A percentile compares a stretch with the other conserved stretches of the same genome.
phyloP scores from a whole-genome alignment of 1,140 invertebrate genomes.

The Rhopalosiphum padi region DNA sequence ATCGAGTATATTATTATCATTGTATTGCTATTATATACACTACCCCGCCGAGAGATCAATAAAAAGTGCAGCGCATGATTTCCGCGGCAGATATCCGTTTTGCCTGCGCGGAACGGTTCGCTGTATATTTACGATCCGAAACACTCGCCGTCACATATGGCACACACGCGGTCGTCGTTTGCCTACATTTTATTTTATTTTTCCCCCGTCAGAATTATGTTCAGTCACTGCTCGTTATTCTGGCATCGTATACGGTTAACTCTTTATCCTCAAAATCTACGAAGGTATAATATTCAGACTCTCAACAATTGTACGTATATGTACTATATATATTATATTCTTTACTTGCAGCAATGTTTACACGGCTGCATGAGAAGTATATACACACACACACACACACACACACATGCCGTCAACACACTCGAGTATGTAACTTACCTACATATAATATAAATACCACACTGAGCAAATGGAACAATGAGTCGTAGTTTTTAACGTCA shows the following conservation, averaged over 20 bases:
- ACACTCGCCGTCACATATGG: not conserved
- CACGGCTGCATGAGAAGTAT: not conserved
- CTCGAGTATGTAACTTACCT: not conserved
- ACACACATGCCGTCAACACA: not conserved
- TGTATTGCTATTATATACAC: not conserved
- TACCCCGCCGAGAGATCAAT: too few species aligned
- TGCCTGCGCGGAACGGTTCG: not conserved
- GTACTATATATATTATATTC: not conserved
- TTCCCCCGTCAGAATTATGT: not conserved
- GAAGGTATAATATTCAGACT: not conserved
- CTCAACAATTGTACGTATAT: not conserved
- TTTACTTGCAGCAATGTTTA: not conserved
- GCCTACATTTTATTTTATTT: not conserved
- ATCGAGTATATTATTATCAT: too few species aligned
- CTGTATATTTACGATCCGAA: not conserved
- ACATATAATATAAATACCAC: not conserved
- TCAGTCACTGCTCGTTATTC: slow-evolving; percentile 12
- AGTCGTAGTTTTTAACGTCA: not conserved
- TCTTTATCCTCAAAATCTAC: not conserved
- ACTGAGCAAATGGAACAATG: not conserved
- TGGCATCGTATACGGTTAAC: not conserved
- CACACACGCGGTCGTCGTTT: not conserved
- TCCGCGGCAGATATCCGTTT: not conserved
- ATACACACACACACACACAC: not conserved
- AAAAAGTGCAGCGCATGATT: not conserved